Evolutionary conservation across 2,888 invertebrate genomes (phyloP), one percentile per base, ranked within the genome.

Genomic region (Rhabditoides inermis): DNA sequence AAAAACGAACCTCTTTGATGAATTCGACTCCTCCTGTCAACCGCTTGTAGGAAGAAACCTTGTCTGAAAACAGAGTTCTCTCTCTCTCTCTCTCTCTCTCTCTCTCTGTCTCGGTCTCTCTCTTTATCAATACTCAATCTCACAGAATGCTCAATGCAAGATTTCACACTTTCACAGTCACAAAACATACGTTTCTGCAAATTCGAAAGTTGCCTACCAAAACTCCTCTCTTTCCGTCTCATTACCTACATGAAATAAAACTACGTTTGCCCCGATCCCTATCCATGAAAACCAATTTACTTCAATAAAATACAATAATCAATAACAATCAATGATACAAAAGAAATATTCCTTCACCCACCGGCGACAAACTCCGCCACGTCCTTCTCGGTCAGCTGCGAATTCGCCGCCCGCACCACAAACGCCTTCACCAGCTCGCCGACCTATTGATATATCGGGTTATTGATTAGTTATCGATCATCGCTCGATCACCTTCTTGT

Each of bases 41-140:
- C 22, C 83, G 83, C 74, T 90, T 90, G 75, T 85, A 88, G 6
- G 84, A 81, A 0, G 87, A 84, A 0, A 88, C 86, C 78, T 84
- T 84, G 41, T 81, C 80, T 37, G 81, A 55, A 70, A 44, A 3
- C 5, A 6, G 23, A 12, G 7, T 10, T 15, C n/a, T n/a, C n/a
- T n/a, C n/a, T n/a, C n/a, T n/a, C n/a, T n/a, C n/a, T n/a, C n/a
- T n/a, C n/a, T n/a, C n/a, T n/a, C n/a, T n/a, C n/a, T n/a, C n/a
- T n/a, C n/a, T n/a, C n/a, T n/a, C n/a, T n/a, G n/a, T n/a, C n/a
- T n/a, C n/a, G n/a, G n/a, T n/a, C n/a, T n/a, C n/a, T n/a, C n/a
- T n/a, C n/a, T n/a, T n/a, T n/a, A n/a, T n/a, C n/a, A n/a, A n/a
- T n/a, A n/a, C n/a, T n/a, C n/a, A n/a, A n/a, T n/a, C n/a, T n/a